Evolutionary conservation across 2,113 vertebrate genomes (phyloP).

Genomic region (Misgurnus mizolepis): DNA sequence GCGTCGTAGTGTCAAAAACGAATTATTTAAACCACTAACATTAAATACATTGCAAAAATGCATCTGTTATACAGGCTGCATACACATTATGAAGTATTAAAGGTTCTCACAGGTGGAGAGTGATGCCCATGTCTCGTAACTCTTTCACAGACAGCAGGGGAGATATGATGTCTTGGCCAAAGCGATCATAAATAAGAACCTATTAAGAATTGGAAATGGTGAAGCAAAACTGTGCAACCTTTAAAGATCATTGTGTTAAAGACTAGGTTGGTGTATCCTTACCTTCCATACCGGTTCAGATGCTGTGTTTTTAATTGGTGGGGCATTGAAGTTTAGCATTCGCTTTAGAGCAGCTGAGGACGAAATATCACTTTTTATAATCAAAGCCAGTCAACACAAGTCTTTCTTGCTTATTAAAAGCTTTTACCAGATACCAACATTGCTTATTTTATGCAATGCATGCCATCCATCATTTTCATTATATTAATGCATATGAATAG

Average conservation of each 20-base stretch:
- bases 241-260: background rate
- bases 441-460: background rate
- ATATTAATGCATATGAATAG: background rate
- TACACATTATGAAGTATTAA: background rate
- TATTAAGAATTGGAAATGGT: slow-evolving; percentile 55
- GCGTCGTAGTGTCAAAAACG: background rate
- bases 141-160: slow-evolving; percentile 96
- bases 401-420: background rate
- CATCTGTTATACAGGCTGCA: no score
- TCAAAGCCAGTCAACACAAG: background rate
- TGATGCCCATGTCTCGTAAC: slow-evolving; percentile 97
- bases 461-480: background rate
- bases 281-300: slow-evolving; percentile 99
- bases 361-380: slow-evolving; percentile 31
- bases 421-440: background rate
- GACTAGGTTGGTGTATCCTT: slow-evolving; percentile 50
- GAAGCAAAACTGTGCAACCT: background rate
- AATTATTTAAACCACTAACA: background rate
- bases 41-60: no score
- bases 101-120: slow-evolving; percentile 88
- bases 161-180: slow-evolving; percentile 99
- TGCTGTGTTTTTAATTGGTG: slow-evolving; percentile 90
- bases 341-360: slow-evolving; percentile 90
- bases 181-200: slow-evolving; percentile 96
- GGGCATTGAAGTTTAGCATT: slow-evolving; percentile 97